A percentile compares a stretch with the other conserved stretches of the same genome.
Evolutionary conservation across 2,888 invertebrate species (phyloP).

Genomic region (Lordiphosa andalusiaca): DNA sequence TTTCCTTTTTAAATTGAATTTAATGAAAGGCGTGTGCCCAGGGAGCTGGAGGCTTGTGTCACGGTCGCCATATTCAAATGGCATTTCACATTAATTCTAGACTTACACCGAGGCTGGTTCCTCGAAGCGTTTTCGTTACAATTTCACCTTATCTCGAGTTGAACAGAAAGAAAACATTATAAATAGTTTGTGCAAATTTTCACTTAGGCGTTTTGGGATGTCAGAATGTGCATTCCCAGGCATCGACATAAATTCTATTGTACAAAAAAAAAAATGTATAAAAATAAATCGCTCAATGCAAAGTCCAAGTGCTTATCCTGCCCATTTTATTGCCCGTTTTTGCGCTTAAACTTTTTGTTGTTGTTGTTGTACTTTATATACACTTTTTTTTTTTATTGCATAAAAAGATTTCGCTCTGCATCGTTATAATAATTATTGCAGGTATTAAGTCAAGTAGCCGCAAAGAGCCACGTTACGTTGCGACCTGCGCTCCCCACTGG

Average conservation of each 20-base stretch:
- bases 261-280: slow-evolving; percentile 34
- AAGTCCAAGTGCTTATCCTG: slow-evolving; percentile 69
- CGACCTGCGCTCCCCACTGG: slow-evolving; percentile 15
- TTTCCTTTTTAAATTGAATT: slow-evolving; percentile 68
- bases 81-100: slow-evolving; percentile 35
- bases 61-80: slow-evolving; percentile 63
- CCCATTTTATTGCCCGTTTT: slow-evolving; percentile 55
- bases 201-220: background rate
- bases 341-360: slow-evolving; percentile 38
- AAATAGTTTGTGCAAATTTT: background rate
- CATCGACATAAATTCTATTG: slow-evolving; percentile 54
- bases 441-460: slow-evolving; percentile 74
- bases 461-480: slow-evolving; percentile 45
- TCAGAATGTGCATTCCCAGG: background rate
- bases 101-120: slow-evolving; percentile 12
- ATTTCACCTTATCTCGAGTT: background rate
- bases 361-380: slow-evolving; percentile 22
- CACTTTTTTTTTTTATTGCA: slow-evolving; percentile 41
- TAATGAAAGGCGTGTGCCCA: slow-evolving; percentile 68
- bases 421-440: slow-evolving; percentile 73
- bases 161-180: background rate
- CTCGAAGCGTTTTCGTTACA: background rate
- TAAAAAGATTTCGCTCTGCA: slow-evolving; percentile 57
- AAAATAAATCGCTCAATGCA: slow-evolving; percentile 68
- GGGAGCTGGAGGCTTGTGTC: slow-evolving; percentile 18